phyloP scores from a whole-genome alignment of 2,888 invertebrate genomes.

The Leptinotarsa haldemani region DNA sequence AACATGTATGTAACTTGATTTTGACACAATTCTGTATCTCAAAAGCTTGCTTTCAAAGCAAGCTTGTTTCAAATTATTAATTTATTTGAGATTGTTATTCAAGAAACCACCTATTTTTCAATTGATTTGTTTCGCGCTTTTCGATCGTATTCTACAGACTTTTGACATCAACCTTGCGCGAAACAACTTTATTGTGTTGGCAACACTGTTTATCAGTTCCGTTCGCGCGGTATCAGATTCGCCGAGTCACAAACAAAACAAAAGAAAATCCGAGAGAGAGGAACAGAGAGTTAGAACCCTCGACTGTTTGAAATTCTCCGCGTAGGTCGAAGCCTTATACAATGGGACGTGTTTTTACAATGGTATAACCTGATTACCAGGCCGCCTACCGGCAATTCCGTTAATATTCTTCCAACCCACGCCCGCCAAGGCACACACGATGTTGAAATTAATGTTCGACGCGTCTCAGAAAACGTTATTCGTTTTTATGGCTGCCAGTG shows the following conservation, averaged over 20 bases:
- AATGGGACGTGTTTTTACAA: slow-evolving; percentile 43
- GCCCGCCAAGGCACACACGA: slow-evolving; percentile 39
- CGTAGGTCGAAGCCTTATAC: slow-evolving; percentile 38
- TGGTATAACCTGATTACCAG: slow-evolving; percentile 44
- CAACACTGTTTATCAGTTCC: background rate
- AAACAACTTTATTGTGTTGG: too few relatives aligned
- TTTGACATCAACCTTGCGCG: too few relatives aligned
- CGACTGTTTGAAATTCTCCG: slow-evolving; percentile 19
- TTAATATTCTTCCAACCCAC: slow-evolving; percentile 37
- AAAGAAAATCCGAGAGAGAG: background rate
- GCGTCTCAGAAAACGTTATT: slow-evolving; percentile 36
- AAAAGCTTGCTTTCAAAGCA: too few relatives aligned
- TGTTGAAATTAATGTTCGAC: slow-evolving; percentile 39
- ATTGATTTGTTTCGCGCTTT: too few relatives aligned
- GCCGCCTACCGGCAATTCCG: slow-evolving; percentile 43
- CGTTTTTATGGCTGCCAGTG: slow-evolving; percentile 32
- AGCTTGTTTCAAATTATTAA: too few relatives aligned
- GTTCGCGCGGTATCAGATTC: background rate
- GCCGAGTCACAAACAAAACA: background rate
- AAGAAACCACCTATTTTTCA: too few relatives aligned
- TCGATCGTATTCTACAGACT: too few relatives aligned
- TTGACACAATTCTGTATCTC: too few relatives aligned
- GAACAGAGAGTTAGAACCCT: background rate
- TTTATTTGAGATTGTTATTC: too few relatives aligned
- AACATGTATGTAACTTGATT: too few relatives aligned